Evolutionary conservation across 2,113 vertebrate species (phyloP), one percentile per base, ranked within the genome.

Genomic region (Oryzias woworae): DNA sequence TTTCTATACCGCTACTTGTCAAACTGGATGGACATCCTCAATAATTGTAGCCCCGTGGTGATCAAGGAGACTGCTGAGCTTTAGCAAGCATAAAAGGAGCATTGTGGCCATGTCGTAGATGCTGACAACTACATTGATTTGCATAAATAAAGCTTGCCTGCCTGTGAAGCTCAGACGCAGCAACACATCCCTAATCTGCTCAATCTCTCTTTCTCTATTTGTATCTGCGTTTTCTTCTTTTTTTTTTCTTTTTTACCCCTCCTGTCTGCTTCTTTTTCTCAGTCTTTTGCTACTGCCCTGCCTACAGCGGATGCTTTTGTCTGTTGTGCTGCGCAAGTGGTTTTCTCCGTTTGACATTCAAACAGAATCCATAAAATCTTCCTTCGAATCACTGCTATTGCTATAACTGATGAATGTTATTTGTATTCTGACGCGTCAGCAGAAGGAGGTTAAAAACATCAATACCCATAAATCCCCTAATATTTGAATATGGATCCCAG

Each of bases 401-500:
- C 77, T 68, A 73, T 81, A 67, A 81, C 81, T 66, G 62, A 64
- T 62, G 79, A 73, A 78, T 71, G 77, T 70, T 78, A 63, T 74
- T 83, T 81, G 58, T 81, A 80, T 90, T 78, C 65, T 20, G 68
- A 62, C 44, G 76, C 67, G 84, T 91, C 89, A 90, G 89, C 88
- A 83, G 73, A 89, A 89, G 57, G 66, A 77, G 59, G 77, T 82
- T 77, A 72, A 86, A 82, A 82, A 78, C 82, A 88, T 87, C 86
- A 85, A 90, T 84, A 82, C 57, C 63, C 71, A 82, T 77, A 84
- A 88, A 87, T 85, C 75, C 73, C 81, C 49, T 36, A 76, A 82
- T 81, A 82, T 89, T 84, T 89, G 81, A 88, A 88, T 83, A 86
- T 85, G 72, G 85, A 87, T 88, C 71, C 17, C 42, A 58, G 61